Base-by-base conservation (phyloP, 2,888 invertebrate species). In the Brenthis hecate region DNA sequence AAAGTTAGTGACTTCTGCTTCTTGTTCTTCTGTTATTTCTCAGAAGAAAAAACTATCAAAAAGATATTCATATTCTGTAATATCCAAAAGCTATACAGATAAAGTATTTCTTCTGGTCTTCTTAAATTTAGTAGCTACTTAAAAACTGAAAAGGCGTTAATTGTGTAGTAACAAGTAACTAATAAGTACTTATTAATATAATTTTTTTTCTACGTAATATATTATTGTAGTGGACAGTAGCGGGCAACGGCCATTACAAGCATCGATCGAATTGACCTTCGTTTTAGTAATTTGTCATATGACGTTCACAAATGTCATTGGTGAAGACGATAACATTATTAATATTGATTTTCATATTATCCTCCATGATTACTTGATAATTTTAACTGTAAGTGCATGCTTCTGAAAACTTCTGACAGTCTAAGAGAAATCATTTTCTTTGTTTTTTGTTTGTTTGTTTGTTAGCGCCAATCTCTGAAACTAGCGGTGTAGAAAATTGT, bases 241-340 rank as follows among this genome's bases (percentile, higher is more conserved):
- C 16, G 55, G 60, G 60, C 55, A 54, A 36, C 13, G 14, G 19
- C 11, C 50, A 55, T 66, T 32, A 70, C 28, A 56, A 63, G 63
- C 66, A 78, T 78, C 77, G 78, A 78, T 78, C 72, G 68, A 16
- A 13, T 23, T 73, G 78, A 75, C 78, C 77, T 78, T 77, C 72
- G 69, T 28, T 50, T 50, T 58, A 65, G 57, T 57, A 53, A 28
- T 66, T 55, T 60, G 62, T 64, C 47, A 56, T 66, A 56, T 64
- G 69, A 68, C 68, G 67, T 43, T 53, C 66, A 64, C 50, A 58
- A 71, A 58, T 71, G 70, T 69, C 61, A 51, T 68, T 61, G 48
- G 66, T 66, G 50, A 63, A 47, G 14, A 43, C 47, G 61, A 48
- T 51, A 62, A 16, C n/a, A 16, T 16, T 57, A 51, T 48, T n/a